Conservation (phyloP, 2,888 invertebrate genomes). For the Drosophila conformis region DNA sequence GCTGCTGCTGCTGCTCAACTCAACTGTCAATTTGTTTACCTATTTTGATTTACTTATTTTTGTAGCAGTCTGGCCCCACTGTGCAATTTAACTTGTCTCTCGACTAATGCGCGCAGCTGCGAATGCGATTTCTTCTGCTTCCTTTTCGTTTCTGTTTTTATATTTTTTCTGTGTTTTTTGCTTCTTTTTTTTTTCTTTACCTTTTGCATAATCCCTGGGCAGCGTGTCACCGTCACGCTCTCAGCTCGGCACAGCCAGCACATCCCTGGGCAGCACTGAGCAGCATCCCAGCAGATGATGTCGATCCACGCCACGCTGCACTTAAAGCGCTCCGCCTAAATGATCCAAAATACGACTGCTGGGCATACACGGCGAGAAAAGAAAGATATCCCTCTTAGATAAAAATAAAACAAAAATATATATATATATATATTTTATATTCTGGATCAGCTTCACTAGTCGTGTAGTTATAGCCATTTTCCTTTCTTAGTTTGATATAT, state of each 20-base stretch:
- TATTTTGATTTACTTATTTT: neutral
- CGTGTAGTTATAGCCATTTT: too few species aligned
- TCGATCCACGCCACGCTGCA: conserved; percentile 12
- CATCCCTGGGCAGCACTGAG: neutral
- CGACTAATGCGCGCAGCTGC: conserved; percentile 47
- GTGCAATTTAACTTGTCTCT: conserved; percentile 18
- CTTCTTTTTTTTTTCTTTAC: neutral
- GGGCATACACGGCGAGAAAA: neutral
- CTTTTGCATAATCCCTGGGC: conserved; percentile 74
- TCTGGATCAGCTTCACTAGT: too few species aligned
- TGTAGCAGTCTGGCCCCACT: conserved; percentile 34
- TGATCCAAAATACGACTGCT: conserved; percentile 4
- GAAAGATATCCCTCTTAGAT: neutral
- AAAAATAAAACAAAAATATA: neutral
- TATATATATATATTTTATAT: neutral
- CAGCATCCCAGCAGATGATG: conserved; percentile 30
- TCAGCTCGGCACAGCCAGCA: conserved; percentile 30
- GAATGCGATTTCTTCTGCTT: conserved; percentile 67
- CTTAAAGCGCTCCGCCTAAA: conserved; percentile 5
- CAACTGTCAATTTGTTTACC: conserved; percentile 23
- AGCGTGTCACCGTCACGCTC: conserved; percentile 77
- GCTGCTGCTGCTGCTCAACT: neutral
- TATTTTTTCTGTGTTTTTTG: neutral
- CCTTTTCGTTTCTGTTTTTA: conserved; percentile 6
- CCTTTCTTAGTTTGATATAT: too few species aligned